Base-by-base conservation (phyloP, 2,888 invertebrate species). In the Callosobruchus maculatus region DNA sequence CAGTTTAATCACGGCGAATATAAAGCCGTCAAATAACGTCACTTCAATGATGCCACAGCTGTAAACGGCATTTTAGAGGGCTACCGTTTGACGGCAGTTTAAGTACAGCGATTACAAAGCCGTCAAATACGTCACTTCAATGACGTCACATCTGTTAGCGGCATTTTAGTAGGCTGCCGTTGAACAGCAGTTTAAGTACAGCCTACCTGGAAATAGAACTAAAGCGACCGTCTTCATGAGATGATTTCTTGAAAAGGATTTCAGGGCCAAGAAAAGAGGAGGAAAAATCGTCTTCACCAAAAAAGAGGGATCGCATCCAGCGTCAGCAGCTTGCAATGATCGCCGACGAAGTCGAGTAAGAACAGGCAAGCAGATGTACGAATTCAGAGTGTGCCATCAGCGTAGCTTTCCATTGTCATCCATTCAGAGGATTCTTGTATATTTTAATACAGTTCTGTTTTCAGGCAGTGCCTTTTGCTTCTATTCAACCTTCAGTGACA, bases 231-330 rank as follows among this genome's bases (percentile, higher is more conserved):
- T 49, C 49, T 49, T 5, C 7, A 49, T 49, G 18, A 69, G 49
- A 18, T 70, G 21, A 70, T 49, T 70, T 73, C 71, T 70, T 70
- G 1, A 18, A 26, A 49, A 76, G 76, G 73, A 22, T 72, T 76
- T 70, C 76, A 76, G 73, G 73, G 70, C 22, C 74, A 76, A 71
- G 76, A 74, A 26, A 74, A 71, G 69, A 70, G 68, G 30, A 71
- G 76, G 20, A 76, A 73, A 73, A 74, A 70, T 73, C 76, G 76
- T 2, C 70, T 70, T 7, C 70, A 74, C 69, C 76, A 76, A 71
- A 76, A 70, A 71, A 76, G 72, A 67, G 26, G 73, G n/a, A 73
- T 72, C 22, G 70, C 73, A 70, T 67, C 70, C 7, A 49, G 49
- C 49, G 49, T 49, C 49, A 49, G 49, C 49, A 49, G 49, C 49